Percentiles rank a stretch among this genome's conserved stretches.
Conservation (phyloP, 1,140 invertebrate species). For the Lasioglossum albipes region DNA sequence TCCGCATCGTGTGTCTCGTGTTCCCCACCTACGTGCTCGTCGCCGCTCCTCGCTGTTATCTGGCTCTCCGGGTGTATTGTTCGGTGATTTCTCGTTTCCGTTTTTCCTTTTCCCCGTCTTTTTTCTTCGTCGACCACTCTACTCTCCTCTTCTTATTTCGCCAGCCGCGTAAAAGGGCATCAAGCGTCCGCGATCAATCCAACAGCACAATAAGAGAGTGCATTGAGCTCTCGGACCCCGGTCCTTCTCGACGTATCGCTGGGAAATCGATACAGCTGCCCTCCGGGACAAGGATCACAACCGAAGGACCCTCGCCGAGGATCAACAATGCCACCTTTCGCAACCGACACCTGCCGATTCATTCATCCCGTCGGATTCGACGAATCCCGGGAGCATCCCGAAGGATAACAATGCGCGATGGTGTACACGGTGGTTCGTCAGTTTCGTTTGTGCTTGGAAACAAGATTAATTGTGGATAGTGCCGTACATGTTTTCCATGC, state of each 20-base stretch:
- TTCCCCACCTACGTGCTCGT: slow-evolving; percentile 64
- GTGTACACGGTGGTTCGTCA: too few species aligned
- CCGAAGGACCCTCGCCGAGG: background rate
- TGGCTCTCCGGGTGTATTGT: slow-evolving; percentile 59
- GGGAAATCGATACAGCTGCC: slow-evolving; percentile 32
- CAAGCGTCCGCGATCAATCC: slow-evolving; percentile 15
- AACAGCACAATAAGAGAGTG: background rate
- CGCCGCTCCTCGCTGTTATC: slow-evolving; percentile 58
- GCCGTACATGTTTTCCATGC: too few species aligned
- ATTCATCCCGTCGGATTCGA: background rate
- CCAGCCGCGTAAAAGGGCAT: slow-evolving; percentile 1
- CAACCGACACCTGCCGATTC: background rate
- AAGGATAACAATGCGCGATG: background rate
- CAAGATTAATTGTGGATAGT: too few species aligned
- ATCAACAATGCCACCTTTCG: background rate
- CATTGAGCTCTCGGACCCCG: slow-evolving; percentile 5
- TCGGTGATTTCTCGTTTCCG: slow-evolving; percentile 61
- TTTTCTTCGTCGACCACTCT: background rate
- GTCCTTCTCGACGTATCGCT: too few species aligned
- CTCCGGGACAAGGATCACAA: slow-evolving; percentile 10
- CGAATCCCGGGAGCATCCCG: background rate
- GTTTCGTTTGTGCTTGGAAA: too few species aligned
- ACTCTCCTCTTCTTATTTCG: background rate
- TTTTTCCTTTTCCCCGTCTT: slow-evolving; percentile 32
- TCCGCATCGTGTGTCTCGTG: slow-evolving; percentile 57